Evolutionary conservation across 2,888 invertebrate genomes (phyloP), one percentile per base, ranked within the genome.

Genomic region (Archips crataeganus): DNA sequence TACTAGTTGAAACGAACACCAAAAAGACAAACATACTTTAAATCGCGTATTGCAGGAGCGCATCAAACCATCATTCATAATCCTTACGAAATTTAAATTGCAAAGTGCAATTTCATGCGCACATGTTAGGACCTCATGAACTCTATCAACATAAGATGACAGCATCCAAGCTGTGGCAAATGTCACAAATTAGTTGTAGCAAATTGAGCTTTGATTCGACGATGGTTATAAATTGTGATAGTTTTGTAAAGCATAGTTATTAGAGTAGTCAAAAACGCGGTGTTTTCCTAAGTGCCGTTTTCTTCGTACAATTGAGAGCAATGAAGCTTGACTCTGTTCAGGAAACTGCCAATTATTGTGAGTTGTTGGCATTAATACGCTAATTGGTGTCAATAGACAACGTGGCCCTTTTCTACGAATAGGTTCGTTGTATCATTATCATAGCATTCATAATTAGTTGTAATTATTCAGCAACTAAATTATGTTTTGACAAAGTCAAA

Each of bases 331-430:
- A 15, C 61, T 74, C 69, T 61, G 74, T 65, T 61, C 74, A 74
- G 74, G 74, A 74, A 74, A 74, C 70, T 54, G 60, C 70, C 74
- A 74, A 74, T 74, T 74, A 74, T 74, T 60, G 59, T n/a, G 72
- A 74, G 49, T 74, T 61, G 70, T 69, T 69, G 69, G 15, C 60
- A 64, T 69, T 64, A 62, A 34, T 62, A 64, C 60, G 60, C 51
- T 69, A 74, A 74, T 74, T 74, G 74, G 70, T 39, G 63, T 23
- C 15, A 69, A 69, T 64, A 70, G 69, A 74, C 39, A 39, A 39
- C 60, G 59, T 59, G 73, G 60, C 74, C 70, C 74, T 70, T 74
- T 61, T 65, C 64, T 60, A 62, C 5, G 60, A 36, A 8, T n/a
- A 13, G 32, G 10, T 57, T n/a, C 32, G 54, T 57, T 62, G 15